Percentiles rank a stretch among this genome's conserved stretches.
Conservation (phyloP, 2,113 vertebrate genomes). For the Chamaea fasciata region DNA sequence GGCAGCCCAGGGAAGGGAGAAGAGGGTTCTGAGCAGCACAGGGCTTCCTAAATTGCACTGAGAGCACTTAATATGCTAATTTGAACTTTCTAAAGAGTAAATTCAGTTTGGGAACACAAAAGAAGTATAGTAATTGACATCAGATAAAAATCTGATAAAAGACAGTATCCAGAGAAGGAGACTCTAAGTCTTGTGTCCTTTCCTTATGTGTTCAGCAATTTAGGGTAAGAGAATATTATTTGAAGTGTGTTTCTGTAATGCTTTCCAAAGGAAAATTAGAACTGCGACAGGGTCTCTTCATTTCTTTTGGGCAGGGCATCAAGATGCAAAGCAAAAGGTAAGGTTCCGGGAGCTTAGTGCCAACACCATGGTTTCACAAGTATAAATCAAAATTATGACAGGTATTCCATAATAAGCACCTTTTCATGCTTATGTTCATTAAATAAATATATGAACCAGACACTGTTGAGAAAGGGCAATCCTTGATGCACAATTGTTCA, state of each 20-base stretch:
- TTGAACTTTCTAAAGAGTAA: background rate
- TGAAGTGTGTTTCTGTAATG: background rate
- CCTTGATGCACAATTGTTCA: background rate
- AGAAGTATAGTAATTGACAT: background rate
- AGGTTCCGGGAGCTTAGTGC: background rate
- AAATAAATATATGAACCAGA: background rate
- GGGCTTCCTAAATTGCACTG: background rate
- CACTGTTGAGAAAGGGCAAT: background rate
- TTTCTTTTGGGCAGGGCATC: background rate
- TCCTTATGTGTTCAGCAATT: background rate
- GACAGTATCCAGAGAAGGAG: background rate
- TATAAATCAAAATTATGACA: background rate
- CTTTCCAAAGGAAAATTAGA: background rate
- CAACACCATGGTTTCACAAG: background rate
- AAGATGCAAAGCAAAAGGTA: background rate
- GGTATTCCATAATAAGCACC: background rate
- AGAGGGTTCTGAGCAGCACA: background rate
- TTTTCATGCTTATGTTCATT: background rate
- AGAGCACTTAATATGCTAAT: background rate
- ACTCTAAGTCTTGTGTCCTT: background rate
- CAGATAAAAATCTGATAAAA: background rate
- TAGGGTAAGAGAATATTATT: background rate
- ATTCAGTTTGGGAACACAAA: background rate
- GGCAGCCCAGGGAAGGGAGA: background rate
- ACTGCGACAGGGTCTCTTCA: background rate